phyloP scores from a whole-genome alignment of 2,888 invertebrate species.

The Synanthedon andrenaeformis region DNA sequence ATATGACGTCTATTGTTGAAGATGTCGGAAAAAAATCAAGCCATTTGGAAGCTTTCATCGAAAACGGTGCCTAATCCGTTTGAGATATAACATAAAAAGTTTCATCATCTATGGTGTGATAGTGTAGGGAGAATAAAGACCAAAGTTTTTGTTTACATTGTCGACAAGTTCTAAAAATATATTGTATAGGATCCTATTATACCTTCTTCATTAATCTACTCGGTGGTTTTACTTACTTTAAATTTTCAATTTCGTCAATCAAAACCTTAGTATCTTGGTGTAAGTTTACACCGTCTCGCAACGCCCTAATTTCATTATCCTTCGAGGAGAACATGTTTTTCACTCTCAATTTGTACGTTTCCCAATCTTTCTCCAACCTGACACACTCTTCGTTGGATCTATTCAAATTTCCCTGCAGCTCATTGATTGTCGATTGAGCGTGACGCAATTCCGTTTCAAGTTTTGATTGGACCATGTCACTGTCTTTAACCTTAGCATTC shows the following conservation, averaged over 20 bases:
- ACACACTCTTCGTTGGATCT: slow-evolving; percentile 39
- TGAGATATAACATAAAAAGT: too few species aligned
- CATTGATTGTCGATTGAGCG: slow-evolving; percentile 36
- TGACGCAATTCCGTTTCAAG: slow-evolving; percentile 47
- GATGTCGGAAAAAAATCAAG: too few species aligned
- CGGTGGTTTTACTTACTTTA: slow-evolving; percentile 34
- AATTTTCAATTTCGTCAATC: slow-evolving; percentile 36
- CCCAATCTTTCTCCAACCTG: slow-evolving; percentile 53
- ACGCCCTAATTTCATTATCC: slow-evolving; percentile 43
- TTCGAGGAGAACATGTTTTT: slow-evolving; percentile 51
- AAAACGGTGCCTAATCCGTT: too few species aligned
- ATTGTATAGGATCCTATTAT: too few species aligned
- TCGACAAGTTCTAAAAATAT: too few species aligned
- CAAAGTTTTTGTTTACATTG: too few species aligned
- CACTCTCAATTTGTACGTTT: slow-evolving; percentile 51
- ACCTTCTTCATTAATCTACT: too few species aligned
- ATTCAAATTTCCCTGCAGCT: slow-evolving; percentile 34
- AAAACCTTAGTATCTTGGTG: slow-evolving; percentile 42
- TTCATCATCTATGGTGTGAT: too few species aligned
- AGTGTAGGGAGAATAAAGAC: too few species aligned
- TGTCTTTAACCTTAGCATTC: slow-evolving; percentile 21
- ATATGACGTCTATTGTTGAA: too few species aligned
- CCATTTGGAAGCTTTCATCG: too few species aligned
- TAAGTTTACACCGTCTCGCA: slow-evolving; percentile 35
- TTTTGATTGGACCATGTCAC: slow-evolving; percentile 24